These are phyloP conservation scores for Malachius bipustulatus DNA, from an alignment of 2,888 invertebrate genomes.

Conservation along the genomic window DNA sequence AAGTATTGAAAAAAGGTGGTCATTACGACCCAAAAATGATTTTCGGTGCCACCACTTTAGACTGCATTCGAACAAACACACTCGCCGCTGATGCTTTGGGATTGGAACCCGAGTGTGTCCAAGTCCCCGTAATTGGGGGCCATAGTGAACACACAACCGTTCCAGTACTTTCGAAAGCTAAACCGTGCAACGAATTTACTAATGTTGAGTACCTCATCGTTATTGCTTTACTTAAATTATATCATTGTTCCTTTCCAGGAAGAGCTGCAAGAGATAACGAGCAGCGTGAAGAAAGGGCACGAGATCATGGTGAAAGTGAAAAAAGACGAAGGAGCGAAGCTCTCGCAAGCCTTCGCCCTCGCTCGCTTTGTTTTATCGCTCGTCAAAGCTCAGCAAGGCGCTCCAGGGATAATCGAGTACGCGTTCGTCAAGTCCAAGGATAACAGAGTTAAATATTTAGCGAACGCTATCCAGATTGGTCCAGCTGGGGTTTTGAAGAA, in stretches of 20 bases:
- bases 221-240: background rate
- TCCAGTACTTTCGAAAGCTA: constrained; percentile 62
- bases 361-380: constrained; percentile 48
- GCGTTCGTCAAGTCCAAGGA: constrained; percentile 30
- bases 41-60: constrained; percentile 66
- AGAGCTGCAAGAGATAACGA: constrained; percentile 31
- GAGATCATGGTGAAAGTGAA: constrained; percentile 52
- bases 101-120: constrained; percentile 50
- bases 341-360: constrained; percentile 52
- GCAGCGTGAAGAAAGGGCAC: constrained; percentile 44
- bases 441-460: constrained; percentile 29
- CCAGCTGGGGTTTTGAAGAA: constrained; percentile 29
- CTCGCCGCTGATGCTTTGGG: constrained; percentile 55
- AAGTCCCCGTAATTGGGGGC: constrained; percentile 72
- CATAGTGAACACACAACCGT: constrained; percentile 62
- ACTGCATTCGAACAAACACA: constrained; percentile 62
- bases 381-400: constrained; percentile 39
- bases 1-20: constrained; percentile 51
- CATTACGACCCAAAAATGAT: constrained; percentile 48
- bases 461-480: constrained; percentile 32
- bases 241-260: constrained; percentile 25
- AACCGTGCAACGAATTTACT: constrained; percentile 36
- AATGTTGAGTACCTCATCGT: constrained; percentile 20
- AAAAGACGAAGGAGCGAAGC: constrained; percentile 44
- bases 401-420: constrained; percentile 30